Percentiles rank a stretch among this genome's conserved stretches.
Evolutionary conservation across 1,140 invertebrate species (phyloP).

Genomic region (Phenacoccus solenopsis): DNA sequence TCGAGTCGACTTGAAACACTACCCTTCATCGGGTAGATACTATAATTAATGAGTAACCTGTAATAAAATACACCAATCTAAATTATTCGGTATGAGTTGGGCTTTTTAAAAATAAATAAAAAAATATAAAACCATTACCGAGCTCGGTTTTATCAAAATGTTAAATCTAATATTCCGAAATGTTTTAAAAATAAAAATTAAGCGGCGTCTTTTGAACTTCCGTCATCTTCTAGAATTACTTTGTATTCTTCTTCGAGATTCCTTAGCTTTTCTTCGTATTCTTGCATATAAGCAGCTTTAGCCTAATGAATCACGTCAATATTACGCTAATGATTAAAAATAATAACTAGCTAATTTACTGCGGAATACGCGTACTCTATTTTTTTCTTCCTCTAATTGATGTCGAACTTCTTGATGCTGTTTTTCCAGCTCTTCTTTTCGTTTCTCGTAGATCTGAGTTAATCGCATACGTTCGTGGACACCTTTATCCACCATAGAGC

Average conservation of each 20-base stretch:
- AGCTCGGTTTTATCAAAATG: neutral
- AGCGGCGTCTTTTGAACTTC: neutral
- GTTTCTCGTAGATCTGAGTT: conserved; percentile 57
- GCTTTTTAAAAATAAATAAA: too few relatives aligned
- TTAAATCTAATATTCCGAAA: neutral
- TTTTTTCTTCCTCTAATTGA: conserved; percentile 51
- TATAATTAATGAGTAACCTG: neutral
- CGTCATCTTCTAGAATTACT: neutral
- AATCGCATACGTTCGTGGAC: conserved; percentile 66
- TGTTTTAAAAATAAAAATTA: neutral
- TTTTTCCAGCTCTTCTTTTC: conserved; percentile 57
- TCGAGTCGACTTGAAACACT: neutral
- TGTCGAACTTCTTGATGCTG: conserved; percentile 62
- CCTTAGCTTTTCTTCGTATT: conserved; percentile 19
- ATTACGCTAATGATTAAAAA: neutral
- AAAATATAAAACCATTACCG: neutral
- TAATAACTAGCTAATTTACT: neutral
- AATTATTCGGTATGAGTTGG: neutral
- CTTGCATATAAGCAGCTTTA: conserved; percentile 14
- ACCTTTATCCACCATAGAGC: conserved; percentile 64
- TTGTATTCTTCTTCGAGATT: conserved; percentile 21
- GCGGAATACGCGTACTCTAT: conserved; percentile 48
- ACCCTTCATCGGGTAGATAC: neutral
- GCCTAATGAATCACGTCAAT: conserved; percentile 7
- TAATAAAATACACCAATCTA: too few relatives aligned